Percentiles rank a stretch among this genome's conserved stretches.
phyloP scores from a whole-genome alignment of 2,888 invertebrate genomes.

The Lingula anatina region DNA sequence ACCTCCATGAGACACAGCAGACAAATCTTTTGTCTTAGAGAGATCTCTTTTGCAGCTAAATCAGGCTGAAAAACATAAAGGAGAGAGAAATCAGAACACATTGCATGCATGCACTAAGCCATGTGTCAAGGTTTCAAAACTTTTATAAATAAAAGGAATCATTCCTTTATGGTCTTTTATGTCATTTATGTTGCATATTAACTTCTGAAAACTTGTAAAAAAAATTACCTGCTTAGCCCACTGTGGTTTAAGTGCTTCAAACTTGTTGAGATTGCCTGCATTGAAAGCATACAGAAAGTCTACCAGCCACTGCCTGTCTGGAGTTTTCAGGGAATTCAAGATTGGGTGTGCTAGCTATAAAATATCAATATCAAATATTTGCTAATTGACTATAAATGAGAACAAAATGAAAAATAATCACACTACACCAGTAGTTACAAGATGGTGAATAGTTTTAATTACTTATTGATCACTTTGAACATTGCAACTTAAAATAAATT shows the following conservation, averaged over 20 bases:
- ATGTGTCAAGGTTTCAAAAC: too few species aligned
- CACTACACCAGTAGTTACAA: too few species aligned
- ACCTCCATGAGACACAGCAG: conserved; percentile 92
- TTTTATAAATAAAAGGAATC: too few species aligned
- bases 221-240: conserved; percentile 69
- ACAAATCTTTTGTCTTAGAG: conserved; percentile 86
- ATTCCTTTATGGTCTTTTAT: too few species aligned
- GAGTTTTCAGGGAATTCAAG: conserved; percentile 74
- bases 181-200: too few species aligned
- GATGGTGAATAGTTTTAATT: too few species aligned
- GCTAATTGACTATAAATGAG: too few species aligned
- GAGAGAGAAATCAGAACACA: not conserved
- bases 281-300: conserved; percentile 65
- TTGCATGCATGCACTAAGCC: not conserved
- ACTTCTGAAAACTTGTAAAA: not conserved
- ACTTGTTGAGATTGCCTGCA: conserved; percentile 61
- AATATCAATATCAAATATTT: too few species aligned
- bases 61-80: conserved; percentile 63
- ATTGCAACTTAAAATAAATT: too few species aligned
- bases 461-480: too few species aligned
- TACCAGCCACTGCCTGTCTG: conserved; percentile 73
- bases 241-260: conserved; percentile 60
- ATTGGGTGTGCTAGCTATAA: conserved; percentile 88
- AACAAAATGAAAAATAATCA: too few species aligned
- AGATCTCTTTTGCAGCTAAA: conserved; percentile 72